Evolutionary conservation across 2,888 invertebrate species (phyloP).

Genomic region (Arctia plantaginis): DNA sequence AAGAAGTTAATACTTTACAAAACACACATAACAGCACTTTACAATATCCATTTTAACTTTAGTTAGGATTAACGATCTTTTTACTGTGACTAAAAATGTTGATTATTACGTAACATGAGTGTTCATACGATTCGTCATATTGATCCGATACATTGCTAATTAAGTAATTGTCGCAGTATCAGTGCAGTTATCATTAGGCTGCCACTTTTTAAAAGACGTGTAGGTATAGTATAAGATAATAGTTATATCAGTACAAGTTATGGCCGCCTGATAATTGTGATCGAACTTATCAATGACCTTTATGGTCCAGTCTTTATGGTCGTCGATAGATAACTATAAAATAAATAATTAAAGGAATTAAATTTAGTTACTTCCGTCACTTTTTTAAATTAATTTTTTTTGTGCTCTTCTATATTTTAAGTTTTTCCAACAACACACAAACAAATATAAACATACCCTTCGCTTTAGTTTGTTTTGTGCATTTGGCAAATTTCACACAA

Average conservation of each 20-base stretch:
- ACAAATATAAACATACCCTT: background rate
- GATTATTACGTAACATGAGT: background rate
- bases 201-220: background rate
- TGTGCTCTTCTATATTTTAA: background rate
- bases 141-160: background rate
- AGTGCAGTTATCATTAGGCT: background rate
- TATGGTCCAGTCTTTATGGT: background rate
- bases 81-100: background rate
- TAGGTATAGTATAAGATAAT: background rate
- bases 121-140: background rate
- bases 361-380: background rate
- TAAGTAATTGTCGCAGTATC: background rate
- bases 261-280: background rate
- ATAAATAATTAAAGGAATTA: background rate
- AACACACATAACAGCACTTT: no score
- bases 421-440: background rate
- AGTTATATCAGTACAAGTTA: background rate
- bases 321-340: background rate
- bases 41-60: background rate
- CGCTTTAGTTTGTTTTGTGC: background rate
- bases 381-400: background rate
- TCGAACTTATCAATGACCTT: constrained; percentile 3
- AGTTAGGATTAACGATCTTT: background rate
- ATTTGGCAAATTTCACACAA: no score
- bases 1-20: background rate